Evolutionary conservation across 2,113 vertebrate species (phyloP).

Genomic region (Sinocyclocheilus anshuiensis): DNA sequence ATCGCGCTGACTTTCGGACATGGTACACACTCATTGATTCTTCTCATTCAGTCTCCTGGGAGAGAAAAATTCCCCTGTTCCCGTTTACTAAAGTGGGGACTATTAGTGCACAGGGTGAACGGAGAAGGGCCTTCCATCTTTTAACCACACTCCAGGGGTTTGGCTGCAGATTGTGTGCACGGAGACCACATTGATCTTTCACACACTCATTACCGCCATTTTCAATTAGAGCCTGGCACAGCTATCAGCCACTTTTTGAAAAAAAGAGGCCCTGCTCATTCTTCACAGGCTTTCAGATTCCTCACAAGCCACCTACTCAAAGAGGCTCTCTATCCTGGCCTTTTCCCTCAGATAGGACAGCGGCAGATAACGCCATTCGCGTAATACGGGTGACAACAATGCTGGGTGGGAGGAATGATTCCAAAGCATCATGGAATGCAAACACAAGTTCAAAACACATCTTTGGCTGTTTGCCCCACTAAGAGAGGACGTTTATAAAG

Average conservation of each 20-base stretch:
- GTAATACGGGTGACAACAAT: conserved; percentile 31
- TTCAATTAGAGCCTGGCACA: conserved; percentile 62
- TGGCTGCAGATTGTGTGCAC: conserved; percentile 45
- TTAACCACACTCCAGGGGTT: conserved; percentile 57
- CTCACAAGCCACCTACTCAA: conserved; percentile 46
- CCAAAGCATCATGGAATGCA: conserved; percentile 6
- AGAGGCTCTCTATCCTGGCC: conserved; percentile 29
- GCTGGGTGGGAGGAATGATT: conserved; percentile 5
- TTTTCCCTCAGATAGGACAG: conserved; percentile 30
- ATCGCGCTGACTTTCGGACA: conserved; percentile 48
- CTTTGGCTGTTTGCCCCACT: background rate
- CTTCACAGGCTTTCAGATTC: conserved; percentile 52
- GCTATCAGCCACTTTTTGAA: conserved; percentile 51
- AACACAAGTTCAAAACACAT: conserved; percentile 31
- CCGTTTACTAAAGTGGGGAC: conserved; percentile 53
- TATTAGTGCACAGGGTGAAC: conserved; percentile 49
- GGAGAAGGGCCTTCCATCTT: conserved; percentile 48
- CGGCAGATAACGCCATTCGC: background rate
- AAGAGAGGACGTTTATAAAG: conserved; percentile 22
- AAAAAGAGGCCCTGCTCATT: conserved; percentile 57
- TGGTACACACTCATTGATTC: conserved; percentile 52
- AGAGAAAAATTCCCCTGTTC: conserved; percentile 45
- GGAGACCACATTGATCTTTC: conserved; percentile 58
- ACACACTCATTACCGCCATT: conserved; percentile 60
- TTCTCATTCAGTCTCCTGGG: conserved; percentile 50